Evolutionary conservation across 1,140 invertebrate species (phyloP).

Genomic region (Tyrophagus putrescentiae): DNA sequence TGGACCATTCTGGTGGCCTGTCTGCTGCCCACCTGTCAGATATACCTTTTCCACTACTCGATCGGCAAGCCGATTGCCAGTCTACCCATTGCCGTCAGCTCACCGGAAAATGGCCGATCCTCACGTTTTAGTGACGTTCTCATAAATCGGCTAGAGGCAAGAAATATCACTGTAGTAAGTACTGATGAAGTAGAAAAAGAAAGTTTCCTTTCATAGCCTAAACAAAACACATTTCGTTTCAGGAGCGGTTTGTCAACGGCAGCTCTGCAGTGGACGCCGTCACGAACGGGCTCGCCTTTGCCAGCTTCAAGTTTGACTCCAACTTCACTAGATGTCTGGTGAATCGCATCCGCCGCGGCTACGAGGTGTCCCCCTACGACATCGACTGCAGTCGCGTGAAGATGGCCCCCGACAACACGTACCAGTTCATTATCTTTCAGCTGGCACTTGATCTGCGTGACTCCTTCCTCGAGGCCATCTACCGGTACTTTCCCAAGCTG

Average conservation of each 20-base stretch:
- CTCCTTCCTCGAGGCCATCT: not conserved
- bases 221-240: no score
- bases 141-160: not conserved
- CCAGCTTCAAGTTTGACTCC: not conserved
- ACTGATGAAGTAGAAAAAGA: not conserved
- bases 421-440: slow-evolving; percentile 6
- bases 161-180: not conserved
- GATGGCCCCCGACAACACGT: not conserved
- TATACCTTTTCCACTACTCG: not conserved
- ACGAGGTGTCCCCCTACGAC: not conserved
- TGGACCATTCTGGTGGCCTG: not conserved
- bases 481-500: slow-evolving; percentile 8
- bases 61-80: not conserved
- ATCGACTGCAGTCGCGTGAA: not conserved
- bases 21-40: not conserved
- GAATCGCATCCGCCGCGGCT: not conserved
- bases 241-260: no score
- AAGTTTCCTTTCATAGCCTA: not conserved
- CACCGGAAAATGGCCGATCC: not conserved
- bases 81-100: not conserved
- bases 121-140: not conserved
- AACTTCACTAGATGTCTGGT: slow-evolving; percentile 5
- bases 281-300: not conserved
- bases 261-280: not conserved
- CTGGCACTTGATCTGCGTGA: not conserved